Evolutionary conservation across 2,113 vertebrate species (phyloP), one percentile per base, ranked within the genome.

Genomic region (Andinoacara biseriatus): DNA sequence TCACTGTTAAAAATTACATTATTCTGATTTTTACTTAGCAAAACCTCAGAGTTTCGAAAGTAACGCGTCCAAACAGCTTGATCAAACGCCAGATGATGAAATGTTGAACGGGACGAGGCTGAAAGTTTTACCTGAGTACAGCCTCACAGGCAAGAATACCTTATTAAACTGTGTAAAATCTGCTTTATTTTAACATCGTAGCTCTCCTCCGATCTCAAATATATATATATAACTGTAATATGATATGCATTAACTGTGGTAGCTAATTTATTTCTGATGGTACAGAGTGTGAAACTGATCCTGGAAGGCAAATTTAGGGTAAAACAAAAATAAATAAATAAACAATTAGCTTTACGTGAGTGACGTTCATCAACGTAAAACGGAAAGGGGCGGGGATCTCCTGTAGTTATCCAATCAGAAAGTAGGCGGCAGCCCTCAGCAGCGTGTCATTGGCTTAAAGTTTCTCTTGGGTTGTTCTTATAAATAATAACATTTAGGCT

Each of bases 361-460:
- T n/a, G 14, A 35, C 29, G 72, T 78, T 4, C 22, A n/a, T 3
- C 9, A 46, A 74, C 17, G 49, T 76, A 33, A 83, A 60, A 72
- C 56, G 46, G 29, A 7, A 26, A 26, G 33, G 11, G 20, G 49
- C 20, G 46, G 22, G 33, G 3, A 0, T 56, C 29, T 8, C 3
- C 1, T 26, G 0, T 1, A 10, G 3, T 59, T 26, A 18, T 26
- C 94, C 93, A 90, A 95, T 95, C 76, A 92, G 10, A 93, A 92
- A 85, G 93, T 57, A 93, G 95, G 95, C 89, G 94, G 93, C 59
- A 13, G 17, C 5, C 4, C 20, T 72, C 1, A 2, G 7, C 14
- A 5, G 17, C 0, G 35, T 61, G 60, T 76, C 52, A 96, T 96
- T 96, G 94, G 95, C 2, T 87, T 14, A 84, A 95, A 94, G 94